Evolutionary conservation across 2,113 vertebrate species (phyloP), one percentile per base, ranked within the genome.

Genomic region (Campylomormyrus numenius): DNA sequence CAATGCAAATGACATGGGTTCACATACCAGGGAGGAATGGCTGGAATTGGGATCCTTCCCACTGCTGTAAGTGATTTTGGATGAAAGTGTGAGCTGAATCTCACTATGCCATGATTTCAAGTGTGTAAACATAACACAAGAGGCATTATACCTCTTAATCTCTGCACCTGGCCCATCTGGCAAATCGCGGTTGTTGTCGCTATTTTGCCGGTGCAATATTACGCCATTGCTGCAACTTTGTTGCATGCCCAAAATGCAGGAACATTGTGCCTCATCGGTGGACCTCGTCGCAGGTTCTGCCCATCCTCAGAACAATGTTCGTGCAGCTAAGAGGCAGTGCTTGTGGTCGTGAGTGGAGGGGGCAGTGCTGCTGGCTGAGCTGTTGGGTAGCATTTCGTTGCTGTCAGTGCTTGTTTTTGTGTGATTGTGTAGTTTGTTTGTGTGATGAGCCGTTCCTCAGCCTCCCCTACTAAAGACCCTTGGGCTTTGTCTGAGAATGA

Each of bases 361-460:
- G 42, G 21, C 70, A 48, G 45, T 46, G 62, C 62, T 88, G 5
- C 62, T 46, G 45, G 21, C 56, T n/a, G 39, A 35, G 85, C 27
- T 19, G 24, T 24, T 46, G 11, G 84, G 56, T 74, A 49, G 42
- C 87, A 46, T 49, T 74, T 27, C 50, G 58, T 46, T 4, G 0
- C 31, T 70, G 42, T 31, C 42, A 31, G 58, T 35, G 45, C 42
- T 62, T 89, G 62, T 50, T 70, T 89, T 62, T 46, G 39, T 49
- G 62, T 77, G 74, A 42, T 35, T 89, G n/a, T 80, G 88, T 89
- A 27, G 58, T 66, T 66, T 80, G 66, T 56, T 56, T 89, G 80
- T 87, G 35, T 66, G 83, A 5, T 86, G 84, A 80, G 46, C 84
- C 1, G 9, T 27, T 49, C 10, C 10, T 50, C 9, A 31, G 5